Evolutionary conservation across 2,797 vertebrate species (phyloP).

Genomic region (Tragopan temminckii): DNA sequence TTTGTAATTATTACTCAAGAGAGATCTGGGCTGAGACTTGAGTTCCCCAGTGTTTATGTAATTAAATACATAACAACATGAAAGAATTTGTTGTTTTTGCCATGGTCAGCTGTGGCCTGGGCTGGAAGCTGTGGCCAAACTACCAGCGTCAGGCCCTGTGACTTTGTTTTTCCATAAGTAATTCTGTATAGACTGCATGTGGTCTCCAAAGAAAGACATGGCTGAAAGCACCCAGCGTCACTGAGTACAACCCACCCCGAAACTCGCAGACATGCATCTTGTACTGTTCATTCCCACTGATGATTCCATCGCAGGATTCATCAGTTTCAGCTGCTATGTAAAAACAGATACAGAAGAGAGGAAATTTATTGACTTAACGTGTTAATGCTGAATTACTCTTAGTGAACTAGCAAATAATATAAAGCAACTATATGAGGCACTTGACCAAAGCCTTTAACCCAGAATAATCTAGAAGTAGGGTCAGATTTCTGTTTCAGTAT

Average conservation of each 20-base stretch:
- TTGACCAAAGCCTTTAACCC: not conserved
- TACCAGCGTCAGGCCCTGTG: not conserved
- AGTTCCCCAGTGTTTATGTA: not conserved
- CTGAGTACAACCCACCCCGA: not conserved
- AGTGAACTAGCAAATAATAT: not conserved
- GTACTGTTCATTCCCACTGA: not conserved
- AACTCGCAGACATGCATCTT: not conserved
- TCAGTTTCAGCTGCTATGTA: not conserved
- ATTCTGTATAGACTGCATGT: fast-evolving
- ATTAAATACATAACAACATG: not conserved
- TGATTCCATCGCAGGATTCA: not conserved
- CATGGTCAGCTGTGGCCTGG: not conserved
- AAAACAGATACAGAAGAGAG: not conserved
- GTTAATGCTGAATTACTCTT: not conserved
- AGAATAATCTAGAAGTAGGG: not conserved
- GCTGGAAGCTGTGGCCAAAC: not conserved
- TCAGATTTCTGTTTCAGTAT: not conserved
- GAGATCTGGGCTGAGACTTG: not conserved
- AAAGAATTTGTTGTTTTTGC: not conserved
- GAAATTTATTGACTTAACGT: not conserved
- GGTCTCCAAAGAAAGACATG: not conserved
- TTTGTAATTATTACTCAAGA: not conserved
- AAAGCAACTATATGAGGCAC: not conserved
- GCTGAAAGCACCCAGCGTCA: not conserved
- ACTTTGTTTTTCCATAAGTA: not conserved